These are phyloP conservation scores for Colletes collaris DNA, from an alignment of 2,888 invertebrate genomes.

Conservation along the genomic window DNA sequence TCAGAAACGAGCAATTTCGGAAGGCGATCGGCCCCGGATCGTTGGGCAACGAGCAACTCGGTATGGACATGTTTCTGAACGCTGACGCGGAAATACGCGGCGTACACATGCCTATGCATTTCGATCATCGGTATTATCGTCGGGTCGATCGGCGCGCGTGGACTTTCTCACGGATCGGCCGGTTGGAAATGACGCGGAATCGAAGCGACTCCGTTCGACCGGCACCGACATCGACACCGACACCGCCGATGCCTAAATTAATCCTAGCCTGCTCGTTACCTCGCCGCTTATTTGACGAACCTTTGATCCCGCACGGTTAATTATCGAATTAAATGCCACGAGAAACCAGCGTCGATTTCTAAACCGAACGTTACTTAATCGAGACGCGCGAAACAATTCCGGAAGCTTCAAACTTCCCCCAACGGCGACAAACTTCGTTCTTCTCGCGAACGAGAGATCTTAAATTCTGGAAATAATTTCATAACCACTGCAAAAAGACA, in stretches of 20 bases:
- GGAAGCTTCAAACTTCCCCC: neutral
- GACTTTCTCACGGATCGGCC: slow-evolving; percentile 66
- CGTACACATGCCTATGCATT: slow-evolving; percentile 49
- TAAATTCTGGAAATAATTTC: too few species aligned
- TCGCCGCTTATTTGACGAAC: slow-evolving; percentile 46
- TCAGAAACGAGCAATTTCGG: slow-evolving; percentile 23
- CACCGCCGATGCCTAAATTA: slow-evolving; percentile 45
- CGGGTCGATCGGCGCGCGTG: slow-evolving; percentile 33
- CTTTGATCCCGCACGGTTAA: slow-evolving; percentile 54
- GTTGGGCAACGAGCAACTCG: neutral
- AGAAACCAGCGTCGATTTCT: slow-evolving; percentile 44
- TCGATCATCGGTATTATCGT: slow-evolving; percentile 50
- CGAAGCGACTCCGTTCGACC: slow-evolving; percentile 44
- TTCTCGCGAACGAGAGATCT: too few species aligned
- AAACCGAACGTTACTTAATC: slow-evolving; percentile 38
- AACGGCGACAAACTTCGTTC: too few species aligned
- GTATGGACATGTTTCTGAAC: neutral
- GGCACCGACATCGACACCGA: slow-evolving; percentile 34
- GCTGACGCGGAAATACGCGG: slow-evolving; percentile 32
- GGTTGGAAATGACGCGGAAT: slow-evolving; percentile 56
- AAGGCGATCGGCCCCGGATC: slow-evolving; percentile 1
- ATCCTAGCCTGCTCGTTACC: slow-evolving; percentile 37
- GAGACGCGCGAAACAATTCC: slow-evolving; percentile 14
- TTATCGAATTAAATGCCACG: slow-evolving; percentile 60
- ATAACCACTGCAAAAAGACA: too few species aligned